phyloP scores from a whole-genome alignment of 2,888 invertebrate genomes.

The Limnephilus auricula region DNA sequence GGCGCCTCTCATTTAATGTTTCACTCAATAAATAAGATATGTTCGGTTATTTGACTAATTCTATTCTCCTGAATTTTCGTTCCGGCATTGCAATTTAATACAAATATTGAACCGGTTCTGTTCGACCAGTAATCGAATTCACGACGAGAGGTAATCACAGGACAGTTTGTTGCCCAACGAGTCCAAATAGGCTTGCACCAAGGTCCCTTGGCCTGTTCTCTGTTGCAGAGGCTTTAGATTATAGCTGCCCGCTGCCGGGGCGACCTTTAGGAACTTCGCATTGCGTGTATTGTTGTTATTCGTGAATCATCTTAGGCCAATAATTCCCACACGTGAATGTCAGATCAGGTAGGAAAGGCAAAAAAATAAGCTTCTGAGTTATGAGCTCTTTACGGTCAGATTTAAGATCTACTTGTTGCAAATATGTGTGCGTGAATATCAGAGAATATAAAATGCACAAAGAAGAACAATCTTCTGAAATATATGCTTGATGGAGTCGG shows the following conservation, averaged over 20 bases:
- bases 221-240: too few species aligned
- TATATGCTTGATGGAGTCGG: neutral
- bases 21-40: too few species aligned
- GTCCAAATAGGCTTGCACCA: neutral
- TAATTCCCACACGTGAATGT: conserved; percentile 2
- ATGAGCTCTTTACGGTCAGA: neutral
- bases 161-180: neutral
- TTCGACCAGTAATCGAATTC: neutral
- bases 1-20: too few species aligned
- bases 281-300: neutral
- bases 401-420: neutral
- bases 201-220: neutral
- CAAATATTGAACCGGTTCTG: neutral
- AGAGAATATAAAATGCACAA: neutral
- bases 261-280: neutral
- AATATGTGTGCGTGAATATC: neutral
- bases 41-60: too few species aligned
- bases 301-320: neutral
- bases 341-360: neutral
- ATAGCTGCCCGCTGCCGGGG: neutral
- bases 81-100: neutral
- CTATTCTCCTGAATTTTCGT: neutral
- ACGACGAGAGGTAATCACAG: neutral
- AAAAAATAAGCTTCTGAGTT: neutral
- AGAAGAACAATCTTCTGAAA: neutral